phyloP scores from a whole-genome alignment of 2,888 invertebrate species.

The Pammene fasciana region DNA sequence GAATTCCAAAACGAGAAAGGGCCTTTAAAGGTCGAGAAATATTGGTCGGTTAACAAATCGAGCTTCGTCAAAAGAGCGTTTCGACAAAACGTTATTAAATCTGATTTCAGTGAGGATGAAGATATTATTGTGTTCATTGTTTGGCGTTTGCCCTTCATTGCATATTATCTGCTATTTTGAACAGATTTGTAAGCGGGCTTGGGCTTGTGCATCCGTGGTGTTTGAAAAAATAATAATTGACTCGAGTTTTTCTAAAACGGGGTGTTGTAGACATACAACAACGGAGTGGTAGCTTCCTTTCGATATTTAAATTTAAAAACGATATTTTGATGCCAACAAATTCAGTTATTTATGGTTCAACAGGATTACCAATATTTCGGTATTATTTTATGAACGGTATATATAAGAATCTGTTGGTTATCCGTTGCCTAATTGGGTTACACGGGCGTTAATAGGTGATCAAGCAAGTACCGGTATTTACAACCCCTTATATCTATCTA shows the following conservation, averaged over 20 bases:
- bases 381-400: no score
- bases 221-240: conserved; percentile 26
- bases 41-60: conserved; percentile 59
- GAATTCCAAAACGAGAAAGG: conserved; percentile 41
- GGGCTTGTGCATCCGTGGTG: conserved; percentile 18
- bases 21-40: conserved; percentile 48
- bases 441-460: no score
- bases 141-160: conserved; percentile 58
- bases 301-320: not conserved
- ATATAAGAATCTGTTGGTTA: no score
- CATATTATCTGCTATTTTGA: conserved; percentile 45
- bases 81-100: conserved; percentile 80
- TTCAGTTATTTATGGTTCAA: no score
- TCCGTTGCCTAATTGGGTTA: no score
- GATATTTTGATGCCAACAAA: no score
- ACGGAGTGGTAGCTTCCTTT: not conserved
- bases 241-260: conserved; percentile 8
- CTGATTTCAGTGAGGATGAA: conserved; percentile 65
- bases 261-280: not conserved
- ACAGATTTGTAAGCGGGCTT: conserved; percentile 22
- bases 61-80: conserved; percentile 71
- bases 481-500: no score
- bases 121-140: conserved; percentile 62
- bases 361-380: no score
- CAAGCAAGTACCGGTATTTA: no score